Percentiles rank a stretch among this genome's conserved stretches.
Evolutionary conservation across 2,888 invertebrate genomes (phyloP).

Genomic region (Lochmaea crataegi): DNA sequence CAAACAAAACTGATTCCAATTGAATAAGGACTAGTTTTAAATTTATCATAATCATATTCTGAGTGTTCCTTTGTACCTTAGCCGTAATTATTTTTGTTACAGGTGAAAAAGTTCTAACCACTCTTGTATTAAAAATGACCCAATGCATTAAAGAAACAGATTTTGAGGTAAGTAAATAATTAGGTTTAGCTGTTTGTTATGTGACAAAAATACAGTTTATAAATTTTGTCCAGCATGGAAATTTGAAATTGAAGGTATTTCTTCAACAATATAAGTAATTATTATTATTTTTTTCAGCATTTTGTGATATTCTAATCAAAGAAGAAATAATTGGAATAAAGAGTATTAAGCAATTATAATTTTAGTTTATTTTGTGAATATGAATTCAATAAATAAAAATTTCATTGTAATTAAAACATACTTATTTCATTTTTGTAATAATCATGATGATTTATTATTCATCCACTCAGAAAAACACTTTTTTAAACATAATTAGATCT

Average conservation of each 20-base stretch:
- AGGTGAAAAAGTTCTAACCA: conserved; percentile 4
- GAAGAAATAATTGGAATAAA: not conserved
- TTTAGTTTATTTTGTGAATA: not conserved
- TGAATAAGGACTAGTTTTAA: too few relatives aligned
- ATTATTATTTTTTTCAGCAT: not conserved
- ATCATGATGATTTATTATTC: too few relatives aligned
- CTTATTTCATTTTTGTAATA: too few relatives aligned
- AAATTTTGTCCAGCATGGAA: not conserved
- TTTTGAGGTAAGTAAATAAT: not conserved
- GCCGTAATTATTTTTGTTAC: not conserved
- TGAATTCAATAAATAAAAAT: not conserved
- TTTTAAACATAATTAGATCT: too few relatives aligned
- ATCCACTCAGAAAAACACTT: too few relatives aligned
- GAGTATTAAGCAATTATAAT: not conserved
- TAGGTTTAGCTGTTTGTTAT: not conserved
- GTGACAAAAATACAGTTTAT: too few relatives aligned
- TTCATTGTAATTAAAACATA: too few relatives aligned
- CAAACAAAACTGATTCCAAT: too few relatives aligned
- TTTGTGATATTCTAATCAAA: not conserved
- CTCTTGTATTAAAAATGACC: not conserved
- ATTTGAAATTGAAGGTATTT: not conserved
- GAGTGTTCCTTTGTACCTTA: not conserved
- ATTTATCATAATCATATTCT: too few relatives aligned
- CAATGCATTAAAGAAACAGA: not conserved
- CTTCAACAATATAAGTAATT: not conserved